phyloP scores from a whole-genome alignment of 2,113 vertebrate genomes.

The Xiphorhynchus elegans region DNA sequence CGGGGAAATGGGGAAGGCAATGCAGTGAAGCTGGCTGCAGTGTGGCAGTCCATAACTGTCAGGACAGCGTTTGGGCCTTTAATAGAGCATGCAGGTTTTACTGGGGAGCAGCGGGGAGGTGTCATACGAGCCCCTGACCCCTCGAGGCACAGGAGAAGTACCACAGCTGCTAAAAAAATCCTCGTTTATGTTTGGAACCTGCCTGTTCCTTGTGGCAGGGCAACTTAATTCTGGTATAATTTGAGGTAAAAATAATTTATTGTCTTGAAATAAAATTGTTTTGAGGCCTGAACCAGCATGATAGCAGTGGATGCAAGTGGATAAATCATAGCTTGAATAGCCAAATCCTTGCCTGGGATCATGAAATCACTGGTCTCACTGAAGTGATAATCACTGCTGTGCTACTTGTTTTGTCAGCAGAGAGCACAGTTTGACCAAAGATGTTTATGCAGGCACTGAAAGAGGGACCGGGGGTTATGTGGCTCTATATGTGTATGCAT shows the following conservation, averaged over 20 bases:
- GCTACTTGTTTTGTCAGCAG: neutral
- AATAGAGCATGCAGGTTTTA: neutral
- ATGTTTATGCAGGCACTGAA: neutral
- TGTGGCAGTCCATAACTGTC: neutral
- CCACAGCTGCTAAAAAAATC: neutral
- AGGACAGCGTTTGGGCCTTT: neutral
- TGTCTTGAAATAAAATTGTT: neutral
- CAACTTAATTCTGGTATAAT: neutral
- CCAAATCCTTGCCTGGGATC: neutral
- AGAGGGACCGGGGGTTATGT: too few species aligned
- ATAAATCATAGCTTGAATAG: neutral
- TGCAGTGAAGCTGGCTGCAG: neutral
- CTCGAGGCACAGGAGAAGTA: too few species aligned
- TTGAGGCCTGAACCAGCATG: neutral
- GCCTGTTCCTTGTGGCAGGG: neutral
- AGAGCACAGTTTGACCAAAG: neutral
- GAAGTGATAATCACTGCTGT: neutral
- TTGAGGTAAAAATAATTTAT: neutral
- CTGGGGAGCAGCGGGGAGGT: rapidly evolving
- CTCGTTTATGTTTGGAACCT: neutral
- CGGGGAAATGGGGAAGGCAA: neutral
- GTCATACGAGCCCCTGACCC: neutral
- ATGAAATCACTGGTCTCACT: neutral
- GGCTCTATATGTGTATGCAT: neutral
- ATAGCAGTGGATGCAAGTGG: neutral